Percentiles rank a stretch among this genome's conserved stretches.
Conservation (phyloP, 1,140 invertebrate species). For the Dendroctonus ponderosae region DNA sequence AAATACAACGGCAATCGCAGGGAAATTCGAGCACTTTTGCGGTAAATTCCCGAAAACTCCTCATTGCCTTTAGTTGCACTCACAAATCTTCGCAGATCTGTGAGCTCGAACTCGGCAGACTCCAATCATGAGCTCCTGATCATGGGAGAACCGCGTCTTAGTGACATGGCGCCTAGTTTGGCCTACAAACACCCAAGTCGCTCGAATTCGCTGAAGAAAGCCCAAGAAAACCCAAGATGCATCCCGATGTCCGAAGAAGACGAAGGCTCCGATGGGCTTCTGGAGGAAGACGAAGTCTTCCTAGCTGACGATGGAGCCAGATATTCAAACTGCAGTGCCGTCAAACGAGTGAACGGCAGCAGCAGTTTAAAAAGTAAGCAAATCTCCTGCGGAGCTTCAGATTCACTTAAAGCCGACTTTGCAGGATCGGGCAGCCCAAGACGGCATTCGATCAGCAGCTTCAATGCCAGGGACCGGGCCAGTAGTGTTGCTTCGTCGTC, state of each 20-base stretch:
- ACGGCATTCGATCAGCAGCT: slow-evolving; percentile 59
- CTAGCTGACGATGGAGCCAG: slow-evolving; percentile 50
- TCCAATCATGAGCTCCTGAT: slow-evolving; percentile 55
- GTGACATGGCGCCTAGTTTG: slow-evolving; percentile 58
- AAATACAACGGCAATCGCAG: slow-evolving; percentile 22
- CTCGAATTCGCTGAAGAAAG: slow-evolving; percentile 42
- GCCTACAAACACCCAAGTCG: slow-evolving; percentile 45
- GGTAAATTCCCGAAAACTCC: slow-evolving; percentile 9
- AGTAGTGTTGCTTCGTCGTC: slow-evolving; percentile 42
- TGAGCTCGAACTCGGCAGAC: slow-evolving; percentile 57
- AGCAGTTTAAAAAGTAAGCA: slow-evolving; percentile 19
- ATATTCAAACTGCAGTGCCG: slow-evolving; percentile 57
- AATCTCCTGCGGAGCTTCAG: background rate
- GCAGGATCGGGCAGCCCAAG: slow-evolving; percentile 56
- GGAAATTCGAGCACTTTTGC: slow-evolving; percentile 28
- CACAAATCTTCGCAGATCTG: slow-evolving; percentile 48
- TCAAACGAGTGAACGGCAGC: slow-evolving; percentile 44
- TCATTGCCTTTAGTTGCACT: background rate
- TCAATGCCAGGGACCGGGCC: slow-evolving; percentile 44
- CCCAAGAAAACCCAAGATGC: slow-evolving; percentile 46
- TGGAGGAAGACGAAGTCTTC: slow-evolving; percentile 49
- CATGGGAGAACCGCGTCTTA: slow-evolving; percentile 58
- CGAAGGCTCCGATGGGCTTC: slow-evolving; percentile 19
- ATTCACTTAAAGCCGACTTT: background rate
- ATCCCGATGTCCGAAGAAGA: slow-evolving; percentile 44